phyloP scores from a whole-genome alignment of 2,113 vertebrate genomes.

The Paramormyrops kingsleyae region DNA sequence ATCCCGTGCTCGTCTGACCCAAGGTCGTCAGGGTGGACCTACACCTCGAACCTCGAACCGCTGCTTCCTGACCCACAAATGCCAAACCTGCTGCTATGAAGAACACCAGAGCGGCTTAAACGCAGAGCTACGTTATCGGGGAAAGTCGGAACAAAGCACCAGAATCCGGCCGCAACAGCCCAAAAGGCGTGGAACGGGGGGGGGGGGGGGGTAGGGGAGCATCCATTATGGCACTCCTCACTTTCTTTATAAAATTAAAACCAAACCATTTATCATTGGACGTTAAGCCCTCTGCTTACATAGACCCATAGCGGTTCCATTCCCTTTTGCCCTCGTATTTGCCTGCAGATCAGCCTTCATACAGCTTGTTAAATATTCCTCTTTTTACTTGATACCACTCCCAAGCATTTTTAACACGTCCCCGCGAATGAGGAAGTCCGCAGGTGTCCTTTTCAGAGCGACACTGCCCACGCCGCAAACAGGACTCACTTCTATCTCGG shows the following conservation, averaged over 20 bases:
- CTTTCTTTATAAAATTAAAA: neutral
- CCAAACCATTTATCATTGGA: neutral
- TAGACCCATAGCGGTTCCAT: neutral
- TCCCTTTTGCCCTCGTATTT: neutral
- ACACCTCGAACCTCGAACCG: neutral
- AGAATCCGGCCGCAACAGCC: too few species aligned
- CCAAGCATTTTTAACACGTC: neutral
- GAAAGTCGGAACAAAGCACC: too few species aligned
- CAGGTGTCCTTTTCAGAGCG: neutral
- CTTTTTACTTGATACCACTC: neutral
- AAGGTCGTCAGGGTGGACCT: neutral
- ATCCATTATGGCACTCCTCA: neutral
- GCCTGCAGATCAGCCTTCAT: neutral
- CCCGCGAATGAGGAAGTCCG: neutral
- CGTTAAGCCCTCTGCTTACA: neutral
- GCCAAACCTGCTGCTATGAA: neutral
- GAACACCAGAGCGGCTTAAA: neutral
- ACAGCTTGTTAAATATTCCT: neutral
- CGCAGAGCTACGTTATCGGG: neutral
- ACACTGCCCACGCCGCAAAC: too few species aligned
- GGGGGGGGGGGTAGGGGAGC: too few species aligned
- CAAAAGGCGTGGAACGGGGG: too few species aligned
- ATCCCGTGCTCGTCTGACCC: neutral
- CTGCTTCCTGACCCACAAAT: neutral
- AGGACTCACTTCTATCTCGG: neutral